Conservation (phyloP, 2,888 invertebrate genomes). For the Papilio elwesi region DNA sequence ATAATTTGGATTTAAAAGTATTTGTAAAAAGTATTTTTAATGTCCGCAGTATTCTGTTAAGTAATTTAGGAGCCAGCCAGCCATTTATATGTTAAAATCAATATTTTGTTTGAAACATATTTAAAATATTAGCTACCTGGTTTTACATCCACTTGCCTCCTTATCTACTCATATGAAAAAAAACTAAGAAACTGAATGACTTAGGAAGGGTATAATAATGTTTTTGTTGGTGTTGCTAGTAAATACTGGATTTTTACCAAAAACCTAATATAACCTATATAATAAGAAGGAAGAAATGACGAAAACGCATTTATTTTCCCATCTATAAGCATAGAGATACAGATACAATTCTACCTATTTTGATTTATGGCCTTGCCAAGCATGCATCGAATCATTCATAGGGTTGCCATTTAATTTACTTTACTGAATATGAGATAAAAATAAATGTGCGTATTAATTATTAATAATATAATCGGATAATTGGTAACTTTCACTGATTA, state of each 20-base stretch:
- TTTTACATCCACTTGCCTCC: no score
- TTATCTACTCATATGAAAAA: no score
- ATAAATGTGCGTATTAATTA: neutral
- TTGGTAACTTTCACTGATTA: conserved; percentile 12
- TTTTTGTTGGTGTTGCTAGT: conserved; percentile 1
- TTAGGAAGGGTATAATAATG: conserved; percentile 8
- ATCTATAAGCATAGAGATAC: neutral
- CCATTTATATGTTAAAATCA: no score
- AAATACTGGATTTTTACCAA: neutral
- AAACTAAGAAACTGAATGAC: neutral
- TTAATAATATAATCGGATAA: neutral
- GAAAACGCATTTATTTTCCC: neutral
- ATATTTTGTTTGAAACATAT: no score
- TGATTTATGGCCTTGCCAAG: neutral
- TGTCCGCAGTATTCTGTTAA: neutral
- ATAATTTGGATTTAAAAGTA: neutral
- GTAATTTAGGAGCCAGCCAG: no score
- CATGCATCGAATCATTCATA: neutral
- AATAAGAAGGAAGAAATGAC: neutral
- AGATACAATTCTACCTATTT: neutral
- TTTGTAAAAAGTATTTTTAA: neutral
- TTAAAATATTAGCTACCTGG: no score
- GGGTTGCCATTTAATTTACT: conserved; percentile 2
- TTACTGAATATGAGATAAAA: neutral
- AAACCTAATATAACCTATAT: neutral